Percentiles rank a stretch among this genome's conserved stretches.
These are phyloP conservation scores for Hetaerina titia DNA, from an alignment of 2,888 invertebrate genomes.

Conservation along the genomic window DNA sequence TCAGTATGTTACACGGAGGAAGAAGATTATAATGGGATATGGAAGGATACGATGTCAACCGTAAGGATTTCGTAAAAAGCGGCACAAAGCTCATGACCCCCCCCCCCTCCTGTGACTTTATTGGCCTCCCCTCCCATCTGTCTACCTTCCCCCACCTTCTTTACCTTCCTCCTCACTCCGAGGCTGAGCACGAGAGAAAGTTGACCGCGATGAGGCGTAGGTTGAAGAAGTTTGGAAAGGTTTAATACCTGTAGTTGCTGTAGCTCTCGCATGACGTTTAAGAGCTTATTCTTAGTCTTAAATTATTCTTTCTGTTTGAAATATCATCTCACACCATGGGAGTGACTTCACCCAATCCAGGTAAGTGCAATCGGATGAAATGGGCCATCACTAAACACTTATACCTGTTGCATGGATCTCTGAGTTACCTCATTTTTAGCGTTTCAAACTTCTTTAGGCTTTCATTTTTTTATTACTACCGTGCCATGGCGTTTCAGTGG, in stretches of 20 bases:
- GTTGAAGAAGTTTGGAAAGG: background rate
- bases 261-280: background rate
- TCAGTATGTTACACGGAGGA: too few relatives aligned
- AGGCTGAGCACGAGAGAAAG: constrained; percentile 15
- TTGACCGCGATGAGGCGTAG: constrained; percentile 61
- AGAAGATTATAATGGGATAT: too few relatives aligned
- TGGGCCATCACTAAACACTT: background rate
- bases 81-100: background rate
- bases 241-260: background rate
- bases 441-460: background rate
- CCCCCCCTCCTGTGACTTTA: background rate
- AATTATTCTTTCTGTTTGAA: background rate
- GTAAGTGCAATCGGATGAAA: background rate
- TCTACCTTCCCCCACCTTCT: background rate
- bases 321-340: background rate
- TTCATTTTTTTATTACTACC: background rate
- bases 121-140: constrained; percentile 2
- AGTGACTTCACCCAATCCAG: constrained; percentile 48
- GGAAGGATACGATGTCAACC: too few relatives aligned
- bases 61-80: too few relatives aligned
- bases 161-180: background rate
- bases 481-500: too few relatives aligned
- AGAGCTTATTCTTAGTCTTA: background rate
- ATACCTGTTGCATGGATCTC: background rate
- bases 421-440: background rate